Conservation (phyloP, 2,888 invertebrate genomes). For the Panorpa germanica region DNA sequence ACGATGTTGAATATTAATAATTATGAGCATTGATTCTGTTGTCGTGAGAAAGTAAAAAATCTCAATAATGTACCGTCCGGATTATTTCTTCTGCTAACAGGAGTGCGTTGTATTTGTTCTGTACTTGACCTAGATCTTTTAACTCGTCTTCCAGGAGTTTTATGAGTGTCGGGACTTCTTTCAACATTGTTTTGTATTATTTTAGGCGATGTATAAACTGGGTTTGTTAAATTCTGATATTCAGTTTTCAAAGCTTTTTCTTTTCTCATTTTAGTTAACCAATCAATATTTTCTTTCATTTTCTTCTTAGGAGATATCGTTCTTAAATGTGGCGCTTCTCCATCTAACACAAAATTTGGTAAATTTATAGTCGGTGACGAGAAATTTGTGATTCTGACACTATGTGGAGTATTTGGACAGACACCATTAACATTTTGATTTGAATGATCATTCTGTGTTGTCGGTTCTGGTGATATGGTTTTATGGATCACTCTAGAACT, state of each 20-base stretch:
- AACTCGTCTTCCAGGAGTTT: too few species aligned
- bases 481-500: conserved; percentile 6
- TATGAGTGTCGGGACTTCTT: neutral
- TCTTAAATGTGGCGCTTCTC: conserved; percentile 55
- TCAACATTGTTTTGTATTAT: neutral
- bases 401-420: conserved; percentile 13
- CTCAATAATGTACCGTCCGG: too few species aligned
- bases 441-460: neutral
- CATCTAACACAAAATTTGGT: conserved; percentile 58
- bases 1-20: too few species aligned
- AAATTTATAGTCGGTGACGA: conserved; percentile 46
- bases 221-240: neutral
- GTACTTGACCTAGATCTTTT: too few species aligned
- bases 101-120: too few species aligned
- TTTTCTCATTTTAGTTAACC: conserved; percentile 46
- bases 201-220: neutral
- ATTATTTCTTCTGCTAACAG: too few species aligned
- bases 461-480: conserved; percentile 4
- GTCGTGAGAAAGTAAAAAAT: too few species aligned
- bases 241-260: conserved; percentile 22
- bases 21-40: too few species aligned
- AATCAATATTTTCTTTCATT: conserved; percentile 42
- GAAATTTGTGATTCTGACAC: conserved; percentile 15
- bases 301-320: conserved; percentile 48
- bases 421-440: neutral